Evolutionary conservation across 2,888 invertebrate species (phyloP).

Genomic region (Drosophila mercatorum): DNA sequence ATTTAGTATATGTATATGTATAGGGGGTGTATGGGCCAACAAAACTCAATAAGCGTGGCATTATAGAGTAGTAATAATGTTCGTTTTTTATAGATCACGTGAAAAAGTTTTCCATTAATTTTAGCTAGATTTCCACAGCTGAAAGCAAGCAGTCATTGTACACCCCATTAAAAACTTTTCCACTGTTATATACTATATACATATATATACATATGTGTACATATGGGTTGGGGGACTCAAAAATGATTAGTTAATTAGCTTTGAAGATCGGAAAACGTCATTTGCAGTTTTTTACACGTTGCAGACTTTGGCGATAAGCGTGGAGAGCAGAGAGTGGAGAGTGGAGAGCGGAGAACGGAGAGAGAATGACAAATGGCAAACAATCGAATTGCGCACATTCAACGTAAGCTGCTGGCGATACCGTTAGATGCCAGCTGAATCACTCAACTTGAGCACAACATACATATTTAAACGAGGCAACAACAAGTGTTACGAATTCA

Average conservation of each 20-base stretch:
- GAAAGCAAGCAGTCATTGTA: slow-evolving; percentile 12
- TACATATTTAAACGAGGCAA: background rate
- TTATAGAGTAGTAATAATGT: background rate
- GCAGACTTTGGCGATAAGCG: slow-evolving; percentile 6
- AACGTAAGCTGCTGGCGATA: background rate
- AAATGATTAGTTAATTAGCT: slow-evolving; percentile 7
- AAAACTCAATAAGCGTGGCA: background rate
- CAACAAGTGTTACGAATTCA: background rate
- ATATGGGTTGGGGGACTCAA: background rate
- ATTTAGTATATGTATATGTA: background rate
- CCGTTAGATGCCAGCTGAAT: slow-evolving; percentile 4
- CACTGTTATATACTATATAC: background rate
- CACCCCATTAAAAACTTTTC: slow-evolving; percentile 20
- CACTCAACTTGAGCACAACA: background rate
- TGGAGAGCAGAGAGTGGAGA: too few species aligned
- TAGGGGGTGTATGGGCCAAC: too few species aligned
- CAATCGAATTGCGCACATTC: slow-evolving; percentile 17
- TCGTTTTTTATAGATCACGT: background rate
- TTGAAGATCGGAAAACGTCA: slow-evolving; percentile 31
- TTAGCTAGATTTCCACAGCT: slow-evolving; percentile 24
- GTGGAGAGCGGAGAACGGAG: too few species aligned
- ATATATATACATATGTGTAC: background rate
- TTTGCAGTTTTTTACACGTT: slow-evolving; percentile 14
- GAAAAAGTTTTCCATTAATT: slow-evolving; percentile 19
- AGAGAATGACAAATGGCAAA: background rate